Base-by-base conservation (phyloP, 2,113 vertebrate genomes). In the Podarcis raffonei region DNA sequence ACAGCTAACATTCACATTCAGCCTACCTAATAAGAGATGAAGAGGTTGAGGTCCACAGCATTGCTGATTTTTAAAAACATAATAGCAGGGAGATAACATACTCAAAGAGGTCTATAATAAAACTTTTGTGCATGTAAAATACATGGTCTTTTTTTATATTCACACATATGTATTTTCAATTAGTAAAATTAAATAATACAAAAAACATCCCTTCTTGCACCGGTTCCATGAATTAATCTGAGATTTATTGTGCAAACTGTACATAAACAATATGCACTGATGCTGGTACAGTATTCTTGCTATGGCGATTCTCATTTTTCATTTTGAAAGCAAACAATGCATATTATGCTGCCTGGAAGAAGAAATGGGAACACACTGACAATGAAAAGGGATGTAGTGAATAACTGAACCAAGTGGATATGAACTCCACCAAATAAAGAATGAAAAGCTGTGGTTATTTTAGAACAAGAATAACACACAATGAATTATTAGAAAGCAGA, bases 351-450 rank as follows among this genome's bases (percentile, higher is more conserved):
- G n/a, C 42, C 25, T 57, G 9, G 72, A 18, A 57, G 3, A 84
- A 84, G 83, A 74, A 53, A 72, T 25, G 15, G 42, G n/a, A 53
- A 42, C 32, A 48, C 30, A 53, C 37, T 53, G 72, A 84, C 68
- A 74, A 74, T 84, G 68, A 84, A 74, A 84, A 12, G 48, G 69
- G 69, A 35, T 84, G 69, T 84, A 74, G 30, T 74, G 68, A 84
- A 57, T 57, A 48, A 72, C 57, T 74, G 48, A 57, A 15, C 39
- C 20, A 74, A 74, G 1, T 32, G 18, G 5, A 7, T 32, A 84
- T 72, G 42, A 39, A 72, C 72, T 3, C 42, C 27, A 66, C 30
- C 53, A 16, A n/a, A 53, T 13, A 81, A 18, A 62, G 15, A 81
- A 65, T 57, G n/a, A 74, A 65, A 69, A 13, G 20, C 27, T 69